Evolutionary conservation across 1,140 invertebrate species (phyloP), one percentile per base, ranked within the genome.

Genomic region (Procambarus clarkii): DNA sequence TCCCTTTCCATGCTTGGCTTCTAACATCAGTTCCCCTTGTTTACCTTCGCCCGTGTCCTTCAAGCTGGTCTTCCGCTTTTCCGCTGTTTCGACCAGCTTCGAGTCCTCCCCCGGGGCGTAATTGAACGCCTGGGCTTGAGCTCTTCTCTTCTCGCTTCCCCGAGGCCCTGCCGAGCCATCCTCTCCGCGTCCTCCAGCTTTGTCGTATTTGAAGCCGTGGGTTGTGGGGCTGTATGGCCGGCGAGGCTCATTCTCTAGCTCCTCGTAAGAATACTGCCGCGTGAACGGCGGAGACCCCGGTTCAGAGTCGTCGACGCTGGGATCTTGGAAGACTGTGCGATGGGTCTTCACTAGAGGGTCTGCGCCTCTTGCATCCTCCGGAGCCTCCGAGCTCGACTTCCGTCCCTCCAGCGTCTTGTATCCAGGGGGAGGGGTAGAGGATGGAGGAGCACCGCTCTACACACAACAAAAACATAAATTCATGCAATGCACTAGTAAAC

Each of bases 111-210:
- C 91, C 3, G 93, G 93, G 69, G 93, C 91, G 54, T 93, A 93
- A 46, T 93, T 93, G 88, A 93, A 93, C n/a, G 93, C 93, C 45
- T 92, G 78, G 9, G 93, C 92, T 18, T 84, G 78, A 15, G 60
- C 89, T 44, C 89, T 50, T 46, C 83, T 83, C 48, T 15, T 82
- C 81, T 81, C 91, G 34, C 9, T 46, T 24, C 13, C 77, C 92
- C 45, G 34, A 0, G 44, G n/a, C 45, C 64, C 54, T 1, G 24
- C n/a, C n/a, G 5, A 2, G 5, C 83, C 60, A 46, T 2, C 2
- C 18, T 13, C 45, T 4, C 13, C 34, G 2, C 45, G 13, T 15
- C 58, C 50, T 9, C 82, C 92, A 8, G 80, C 54, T 11, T 74
- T 76, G 24, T 91, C 91, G 58, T 93, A 93, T 15, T 81, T 81